A percentile compares a stretch with the other conserved stretches of the same genome.
These are phyloP conservation scores for Uria aalge DNA, from an alignment of 2,113 vertebrate genomes.

Conservation along the genomic window DNA sequence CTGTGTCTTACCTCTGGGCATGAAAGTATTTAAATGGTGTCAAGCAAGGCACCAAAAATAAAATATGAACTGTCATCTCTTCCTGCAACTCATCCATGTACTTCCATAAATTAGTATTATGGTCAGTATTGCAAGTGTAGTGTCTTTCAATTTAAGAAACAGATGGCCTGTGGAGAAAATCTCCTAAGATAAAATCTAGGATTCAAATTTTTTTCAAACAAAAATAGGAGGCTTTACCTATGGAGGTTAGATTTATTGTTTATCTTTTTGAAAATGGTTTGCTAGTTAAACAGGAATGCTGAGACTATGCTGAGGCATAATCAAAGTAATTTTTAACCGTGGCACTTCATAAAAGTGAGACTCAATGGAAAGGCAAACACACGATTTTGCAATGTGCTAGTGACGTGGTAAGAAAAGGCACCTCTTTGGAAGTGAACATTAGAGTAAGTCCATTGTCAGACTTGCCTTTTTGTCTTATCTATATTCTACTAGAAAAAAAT, in stretches of 20 bases:
- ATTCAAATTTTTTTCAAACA: not conserved
- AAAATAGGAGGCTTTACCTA: not conserved
- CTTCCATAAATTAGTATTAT: not conserved
- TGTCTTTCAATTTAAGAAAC: not conserved
- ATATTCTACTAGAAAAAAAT: not conserved
- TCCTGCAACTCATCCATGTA: not conserved
- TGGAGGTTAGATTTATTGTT: not conserved
- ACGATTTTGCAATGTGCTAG: not conserved
- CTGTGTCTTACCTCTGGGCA: not conserved
- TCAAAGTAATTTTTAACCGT: not conserved
- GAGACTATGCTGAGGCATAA: not conserved
- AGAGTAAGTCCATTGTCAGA: not conserved
- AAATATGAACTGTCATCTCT: not conserved
- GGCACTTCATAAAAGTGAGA: not conserved
- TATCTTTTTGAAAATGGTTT: not conserved
- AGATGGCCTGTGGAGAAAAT: not conserved
- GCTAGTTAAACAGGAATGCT: not conserved
- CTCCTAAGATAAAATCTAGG: not conserved
- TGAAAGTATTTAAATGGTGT: not conserved
- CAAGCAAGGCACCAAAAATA: not conserved
- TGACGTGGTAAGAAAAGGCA: not conserved
- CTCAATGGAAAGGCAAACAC: not conserved
- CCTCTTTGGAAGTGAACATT: not conserved
- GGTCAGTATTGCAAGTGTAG: not conserved
- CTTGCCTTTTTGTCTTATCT: not conserved